Base-by-base conservation (phyloP, 2,888 invertebrate genomes). In the Agriopis leucophaearia region DNA sequence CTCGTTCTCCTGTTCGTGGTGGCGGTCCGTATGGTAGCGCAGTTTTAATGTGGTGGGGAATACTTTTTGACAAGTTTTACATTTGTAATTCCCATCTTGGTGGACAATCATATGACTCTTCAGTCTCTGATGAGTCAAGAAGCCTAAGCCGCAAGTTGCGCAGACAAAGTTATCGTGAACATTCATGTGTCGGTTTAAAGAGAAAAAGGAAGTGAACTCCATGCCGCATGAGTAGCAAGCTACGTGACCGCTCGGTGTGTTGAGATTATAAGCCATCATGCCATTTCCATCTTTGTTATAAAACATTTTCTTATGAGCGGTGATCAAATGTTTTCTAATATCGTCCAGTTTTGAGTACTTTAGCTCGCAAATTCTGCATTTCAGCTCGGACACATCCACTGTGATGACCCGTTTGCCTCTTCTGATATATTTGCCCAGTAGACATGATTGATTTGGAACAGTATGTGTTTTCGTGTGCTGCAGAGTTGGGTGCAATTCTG, bases 401-500 rank as follows among this genome's bases (percentile, higher is more conserved):
- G 92, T 93, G 8, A 94, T 92, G 0, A 91, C 88, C 8, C 91
- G 78, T 72, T 92, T 92, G 0, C 92, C 92, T 81, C 92, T 94
- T 48, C 86, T 85, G 47, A 93, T 73, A 76, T 88, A 83, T 52
- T 91, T 87, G 56, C 91, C 91, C 0, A 94, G 71, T 18, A 93
- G 72, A 15, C 73, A 77, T 2, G 78, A 72, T 74, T 88, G 82
- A 42, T 91, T 92, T 0, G 91, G 91, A 0, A 86, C 81, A 0
- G 40, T 44, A 42, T 74, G 74, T 0, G 50, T 35, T 0, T 38
- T 16, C 15, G 66, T 69, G 54, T 74, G 74, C 9, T 56, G 51
- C 7, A 91, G 88, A 0, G 88, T 81, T 40, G 89, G 83, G 3
- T 40, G 15, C 36, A 92, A 81, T 77, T 92, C 92, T 0, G 92